phyloP scores from a whole-genome alignment of 1,140 invertebrate species.

The Drosophila carrolli region DNA sequence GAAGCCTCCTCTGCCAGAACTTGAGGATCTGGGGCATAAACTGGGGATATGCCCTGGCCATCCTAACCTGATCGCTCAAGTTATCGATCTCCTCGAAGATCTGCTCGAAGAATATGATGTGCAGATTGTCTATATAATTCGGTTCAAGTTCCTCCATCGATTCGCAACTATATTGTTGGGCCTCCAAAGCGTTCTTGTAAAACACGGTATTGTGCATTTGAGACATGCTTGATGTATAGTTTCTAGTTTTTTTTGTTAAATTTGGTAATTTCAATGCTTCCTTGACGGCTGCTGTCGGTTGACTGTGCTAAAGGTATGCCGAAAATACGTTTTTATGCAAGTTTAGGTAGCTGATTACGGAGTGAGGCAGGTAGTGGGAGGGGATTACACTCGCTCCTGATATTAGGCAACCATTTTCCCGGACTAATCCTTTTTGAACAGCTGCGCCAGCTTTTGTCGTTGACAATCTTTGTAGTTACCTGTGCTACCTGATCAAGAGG shows the following conservation, averaged over 20 bases:
- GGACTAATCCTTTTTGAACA: conserved; percentile 15
- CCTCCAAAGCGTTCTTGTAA: conserved; percentile 45
- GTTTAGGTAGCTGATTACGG: conserved; percentile 27
- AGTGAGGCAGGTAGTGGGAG: conserved; percentile 26
- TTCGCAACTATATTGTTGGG: conserved; percentile 9
- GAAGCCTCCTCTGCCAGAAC: conserved; percentile 47
- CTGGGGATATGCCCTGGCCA: conserved; percentile 73
- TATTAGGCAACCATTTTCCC: not conserved
- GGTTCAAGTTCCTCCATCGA: conserved; percentile 22
- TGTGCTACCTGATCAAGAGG: conserved; percentile 36
- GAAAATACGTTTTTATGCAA: conserved; percentile 26
- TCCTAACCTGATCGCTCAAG: conserved; percentile 64
- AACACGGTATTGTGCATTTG: conserved; percentile 39
- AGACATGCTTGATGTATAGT: conserved; percentile 8
- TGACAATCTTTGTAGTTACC: conserved; percentile 3
- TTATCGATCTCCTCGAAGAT: conserved; percentile 67
- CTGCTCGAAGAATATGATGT: conserved; percentile 74
- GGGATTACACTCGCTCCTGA: conserved; percentile 17
- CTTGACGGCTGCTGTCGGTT: conserved; percentile 16
- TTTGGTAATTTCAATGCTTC: conserved; percentile 5
- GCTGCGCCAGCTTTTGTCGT: not conserved
- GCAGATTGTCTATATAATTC: conserved; percentile 68
- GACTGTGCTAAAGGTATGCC: conserved; percentile 21
- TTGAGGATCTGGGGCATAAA: conserved; percentile 55
- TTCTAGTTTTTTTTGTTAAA: conserved; percentile 1